Conservation (phyloP, 1,140 invertebrate species). For the Temnothorax nylanderi region DNA sequence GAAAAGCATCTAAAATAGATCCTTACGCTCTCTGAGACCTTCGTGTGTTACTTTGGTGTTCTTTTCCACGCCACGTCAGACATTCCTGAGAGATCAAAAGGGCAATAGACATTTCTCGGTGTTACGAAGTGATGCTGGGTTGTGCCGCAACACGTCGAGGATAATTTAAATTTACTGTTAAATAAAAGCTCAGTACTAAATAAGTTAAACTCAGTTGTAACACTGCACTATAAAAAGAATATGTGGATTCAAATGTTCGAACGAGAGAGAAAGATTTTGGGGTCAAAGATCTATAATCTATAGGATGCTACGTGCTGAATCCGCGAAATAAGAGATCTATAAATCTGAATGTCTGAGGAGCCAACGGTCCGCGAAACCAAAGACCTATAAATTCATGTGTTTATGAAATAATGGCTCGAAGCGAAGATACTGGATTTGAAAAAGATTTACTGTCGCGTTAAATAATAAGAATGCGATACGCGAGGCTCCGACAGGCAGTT, state of each 20-base stretch:
- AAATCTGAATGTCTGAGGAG: slow-evolving; percentile 30
- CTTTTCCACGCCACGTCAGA: neutral
- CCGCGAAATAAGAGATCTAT: slow-evolving; percentile 18
- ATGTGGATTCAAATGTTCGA: neutral
- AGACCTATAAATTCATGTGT: slow-evolving; percentile 27
- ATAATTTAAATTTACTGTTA: neutral
- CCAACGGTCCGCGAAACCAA: neutral
- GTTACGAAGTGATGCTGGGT: neutral
- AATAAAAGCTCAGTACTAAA: neutral
- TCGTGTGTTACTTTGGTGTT: neutral
- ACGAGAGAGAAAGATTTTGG: neutral
- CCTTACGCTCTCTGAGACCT: neutral
- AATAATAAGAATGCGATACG: neutral
- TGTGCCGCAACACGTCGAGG: neutral
- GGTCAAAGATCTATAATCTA: neutral
- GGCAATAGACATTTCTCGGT: neutral
- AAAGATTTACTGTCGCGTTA: neutral
- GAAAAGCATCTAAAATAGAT: slow-evolving; percentile 33
- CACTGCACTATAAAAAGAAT: neutral
- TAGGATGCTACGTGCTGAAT: slow-evolving; percentile 12
- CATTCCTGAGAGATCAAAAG: neutral
- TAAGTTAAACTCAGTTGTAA: neutral
- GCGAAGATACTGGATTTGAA: neutral
- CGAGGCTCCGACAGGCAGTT: neutral
- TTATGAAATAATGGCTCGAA: slow-evolving; percentile 23